A percentile compares a stretch with the other conserved stretches of the same genome.
Evolutionary conservation across 2,113 vertebrate species (phyloP).

Genomic region (Gallinago jamesoni): DNA sequence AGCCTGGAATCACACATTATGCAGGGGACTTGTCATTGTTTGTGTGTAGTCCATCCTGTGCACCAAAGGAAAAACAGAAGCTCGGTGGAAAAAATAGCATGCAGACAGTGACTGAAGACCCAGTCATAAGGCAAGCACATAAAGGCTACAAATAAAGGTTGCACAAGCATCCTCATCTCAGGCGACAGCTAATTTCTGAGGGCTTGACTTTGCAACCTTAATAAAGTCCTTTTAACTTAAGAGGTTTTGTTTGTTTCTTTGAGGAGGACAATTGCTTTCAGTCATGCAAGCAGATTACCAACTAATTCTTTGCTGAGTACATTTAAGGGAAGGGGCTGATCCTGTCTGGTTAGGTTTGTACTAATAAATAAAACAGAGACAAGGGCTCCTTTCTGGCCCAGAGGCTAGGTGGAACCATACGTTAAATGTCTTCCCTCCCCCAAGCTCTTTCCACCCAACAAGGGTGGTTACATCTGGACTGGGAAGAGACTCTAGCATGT

Average conservation of each 20-base stretch:
- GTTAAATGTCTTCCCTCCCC: neutral
- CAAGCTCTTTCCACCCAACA: neutral
- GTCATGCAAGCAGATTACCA: neutral
- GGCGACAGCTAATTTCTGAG: neutral
- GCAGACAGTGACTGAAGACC: neutral
- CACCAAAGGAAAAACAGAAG: neutral
- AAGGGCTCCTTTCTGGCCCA: neutral
- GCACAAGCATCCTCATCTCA: neutral
- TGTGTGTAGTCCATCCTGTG: neutral
- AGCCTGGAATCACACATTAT: neutral
- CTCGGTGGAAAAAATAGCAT: neutral
- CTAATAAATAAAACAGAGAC: neutral
- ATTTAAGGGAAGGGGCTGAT: neutral
- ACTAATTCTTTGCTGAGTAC: neutral
- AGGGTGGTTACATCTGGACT: neutral
- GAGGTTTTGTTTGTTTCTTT: neutral
- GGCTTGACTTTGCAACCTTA: neutral
- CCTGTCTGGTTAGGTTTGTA: neutral
- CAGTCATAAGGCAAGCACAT: neutral
- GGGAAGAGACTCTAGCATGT: neutral
- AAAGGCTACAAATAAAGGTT: neutral
- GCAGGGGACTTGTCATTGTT: neutral
- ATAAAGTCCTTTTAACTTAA: neutral
- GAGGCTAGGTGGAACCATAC: rapidly evolving
- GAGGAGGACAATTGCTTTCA: neutral